Conservation (phyloP, 92 coral and sea anemone species). For the Diadumene lineata region DNA sequence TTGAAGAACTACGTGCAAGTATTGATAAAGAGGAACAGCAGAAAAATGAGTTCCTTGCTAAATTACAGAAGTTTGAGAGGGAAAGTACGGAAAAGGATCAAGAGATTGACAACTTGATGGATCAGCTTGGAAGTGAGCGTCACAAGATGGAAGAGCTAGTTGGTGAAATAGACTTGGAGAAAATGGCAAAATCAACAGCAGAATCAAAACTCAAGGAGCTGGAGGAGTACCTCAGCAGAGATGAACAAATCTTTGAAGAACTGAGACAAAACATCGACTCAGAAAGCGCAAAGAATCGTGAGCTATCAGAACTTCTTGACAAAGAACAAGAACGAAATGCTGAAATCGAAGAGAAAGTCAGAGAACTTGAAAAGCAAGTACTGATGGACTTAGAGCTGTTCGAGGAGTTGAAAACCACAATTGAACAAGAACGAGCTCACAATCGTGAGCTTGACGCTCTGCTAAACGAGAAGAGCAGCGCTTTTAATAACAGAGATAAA, state of each 20-base stretch:
- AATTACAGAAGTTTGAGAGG: slow-evolving; percentile 50
- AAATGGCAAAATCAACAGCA: slow-evolving; percentile 38
- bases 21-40: slow-evolving; percentile 53
- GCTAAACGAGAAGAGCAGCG: slow-evolving; percentile 55
- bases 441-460: slow-evolving; percentile 63
- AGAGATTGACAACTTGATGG: slow-evolving; percentile 39
- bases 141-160: slow-evolving; percentile 41
- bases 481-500: slow-evolving; percentile 38
- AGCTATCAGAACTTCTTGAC: slow-evolving; percentile 53
- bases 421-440: slow-evolving; percentile 58
- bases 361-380: slow-evolving; percentile 64
- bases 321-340: slow-evolving; percentile 47
- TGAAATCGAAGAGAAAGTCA: slow-evolving; percentile 45
- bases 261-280: slow-evolving; percentile 50
- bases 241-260: slow-evolving; percentile 60
- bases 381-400: slow-evolving; percentile 58
- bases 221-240: slow-evolving; percentile 48
- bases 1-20: slow-evolving; percentile 56
- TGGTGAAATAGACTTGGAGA: slow-evolving; percentile 43
- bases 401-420: slow-evolving; percentile 55
- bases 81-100: slow-evolving; percentile 52
- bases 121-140: slow-evolving; percentile 53
- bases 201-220: slow-evolving; percentile 56
- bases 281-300: slow-evolving; percentile 54
- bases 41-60: slow-evolving; percentile 39